Conservation (phyloP, 2,888 invertebrate genomes). For the Acheta domesticus region DNA sequence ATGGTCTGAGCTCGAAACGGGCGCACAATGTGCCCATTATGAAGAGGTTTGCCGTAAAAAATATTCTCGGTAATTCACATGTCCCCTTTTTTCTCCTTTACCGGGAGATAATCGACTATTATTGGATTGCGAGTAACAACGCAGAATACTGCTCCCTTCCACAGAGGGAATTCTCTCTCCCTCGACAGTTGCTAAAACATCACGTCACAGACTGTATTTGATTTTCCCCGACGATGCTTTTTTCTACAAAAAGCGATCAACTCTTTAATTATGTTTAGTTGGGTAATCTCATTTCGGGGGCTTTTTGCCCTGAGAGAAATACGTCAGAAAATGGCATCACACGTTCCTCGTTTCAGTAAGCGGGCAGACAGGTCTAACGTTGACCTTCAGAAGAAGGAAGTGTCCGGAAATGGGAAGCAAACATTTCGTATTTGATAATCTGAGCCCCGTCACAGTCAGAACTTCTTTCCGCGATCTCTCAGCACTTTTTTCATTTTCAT, state of each 20-base stretch:
- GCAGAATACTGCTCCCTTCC: too few relatives aligned
- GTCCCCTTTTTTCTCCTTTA: too few relatives aligned
- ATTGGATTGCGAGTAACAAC: too few relatives aligned
- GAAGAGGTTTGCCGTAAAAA: too few relatives aligned
- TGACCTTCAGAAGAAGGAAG: constrained; percentile 18
- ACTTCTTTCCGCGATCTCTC: constrained; percentile 8
- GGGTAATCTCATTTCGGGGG: not conserved
- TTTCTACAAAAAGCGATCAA: not conserved
- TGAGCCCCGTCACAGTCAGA: not conserved
- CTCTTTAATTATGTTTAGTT: not conserved
- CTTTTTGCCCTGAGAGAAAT: not conserved
- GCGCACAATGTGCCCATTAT: too few relatives aligned
- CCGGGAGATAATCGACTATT: too few relatives aligned
- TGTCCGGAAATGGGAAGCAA: constrained; percentile 18
- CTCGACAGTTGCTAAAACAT: too few relatives aligned
- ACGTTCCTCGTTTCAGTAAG: not conserved
- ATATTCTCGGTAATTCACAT: too few relatives aligned
- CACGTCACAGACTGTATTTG: too few relatives aligned
- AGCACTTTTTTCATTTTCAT: not conserved
- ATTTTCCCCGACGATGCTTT: too few relatives aligned
- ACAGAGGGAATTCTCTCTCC: too few relatives aligned
- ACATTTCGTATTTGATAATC: not conserved
- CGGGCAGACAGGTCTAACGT: not conserved
- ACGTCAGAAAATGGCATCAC: not conserved
- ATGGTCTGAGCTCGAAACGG: too few relatives aligned